phyloP scores from a whole-genome alignment of 1,140 invertebrate species.

The Microplitis mediator region DNA sequence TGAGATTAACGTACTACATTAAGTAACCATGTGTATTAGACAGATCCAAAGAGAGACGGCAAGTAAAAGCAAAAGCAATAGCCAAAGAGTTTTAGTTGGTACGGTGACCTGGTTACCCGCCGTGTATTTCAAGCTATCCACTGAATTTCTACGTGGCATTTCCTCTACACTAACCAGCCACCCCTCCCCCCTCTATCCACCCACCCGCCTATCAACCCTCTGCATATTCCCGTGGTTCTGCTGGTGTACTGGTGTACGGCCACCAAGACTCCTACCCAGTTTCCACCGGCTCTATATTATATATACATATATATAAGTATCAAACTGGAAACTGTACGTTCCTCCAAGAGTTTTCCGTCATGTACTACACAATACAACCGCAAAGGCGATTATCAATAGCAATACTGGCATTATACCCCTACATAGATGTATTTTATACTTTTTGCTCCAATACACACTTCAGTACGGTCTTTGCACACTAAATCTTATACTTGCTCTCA shows the following conservation, averaged over 20 bases:
- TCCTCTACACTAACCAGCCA: not conserved
- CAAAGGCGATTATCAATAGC: slow-evolving; percentile 33
- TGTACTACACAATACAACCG: slow-evolving; percentile 16
- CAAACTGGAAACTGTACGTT: not conserved
- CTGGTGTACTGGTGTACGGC: not conserved
- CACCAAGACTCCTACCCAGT: too few relatives aligned
- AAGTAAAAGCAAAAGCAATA: slow-evolving; percentile 48
- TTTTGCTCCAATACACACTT: not conserved
- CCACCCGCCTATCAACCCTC: slow-evolving; percentile 17
- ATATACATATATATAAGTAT: not conserved
- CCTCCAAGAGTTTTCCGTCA: slow-evolving; percentile 21
- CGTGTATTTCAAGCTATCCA: slow-evolving; percentile 37
- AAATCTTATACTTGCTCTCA: too few relatives aligned
- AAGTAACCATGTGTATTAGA: not conserved
- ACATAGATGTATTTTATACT: not conserved
- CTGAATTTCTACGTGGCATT: not conserved
- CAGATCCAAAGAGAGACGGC: slow-evolving; percentile 4
- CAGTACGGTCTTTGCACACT: not conserved
- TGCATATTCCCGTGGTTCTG: slow-evolving; percentile 3
- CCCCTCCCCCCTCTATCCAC: not conserved
- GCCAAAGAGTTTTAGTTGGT: slow-evolving; percentile 26
- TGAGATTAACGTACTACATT: too few relatives aligned
- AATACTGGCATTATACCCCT: not conserved
- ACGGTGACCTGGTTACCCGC: slow-evolving; percentile 48
- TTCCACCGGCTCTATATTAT: too few relatives aligned